A percentile compares a stretch with the other conserved stretches of the same genome.
These are phyloP conservation scores for Drosophila ambigua DNA, from an alignment of 1,140 invertebrate genomes.

Conservation along the genomic window DNA sequence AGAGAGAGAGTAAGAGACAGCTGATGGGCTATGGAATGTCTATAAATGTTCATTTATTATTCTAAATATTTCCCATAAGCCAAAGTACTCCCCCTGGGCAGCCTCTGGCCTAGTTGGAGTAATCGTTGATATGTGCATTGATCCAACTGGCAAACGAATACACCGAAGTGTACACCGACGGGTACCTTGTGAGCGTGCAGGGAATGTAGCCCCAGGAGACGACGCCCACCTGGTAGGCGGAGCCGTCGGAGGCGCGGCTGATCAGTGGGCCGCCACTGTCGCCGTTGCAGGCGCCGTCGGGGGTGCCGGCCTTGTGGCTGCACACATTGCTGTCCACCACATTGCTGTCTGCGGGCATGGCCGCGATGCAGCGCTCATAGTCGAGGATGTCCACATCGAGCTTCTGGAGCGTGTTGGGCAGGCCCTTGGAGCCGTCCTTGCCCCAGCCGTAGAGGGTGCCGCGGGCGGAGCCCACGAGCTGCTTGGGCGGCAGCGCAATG, in stretches of 20 bases:
- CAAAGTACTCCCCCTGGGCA: neutral
- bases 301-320: conserved; percentile 85
- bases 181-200: conserved; percentile 86
- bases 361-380: conserved; percentile 35
- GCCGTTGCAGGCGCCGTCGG: conserved; percentile 86
- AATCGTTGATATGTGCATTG: neutral
- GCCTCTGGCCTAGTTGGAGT: neutral
- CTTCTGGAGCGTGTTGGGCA: conserved; percentile 79
- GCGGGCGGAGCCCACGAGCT: conserved; percentile 62
- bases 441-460: conserved; percentile 85
- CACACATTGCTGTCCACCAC: conserved; percentile 84
- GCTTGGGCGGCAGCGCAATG: conserved; percentile 84
- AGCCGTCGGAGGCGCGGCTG: conserved; percentile 16
- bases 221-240: conserved; percentile 85
- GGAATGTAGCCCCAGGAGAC: conserved; percentile 91
- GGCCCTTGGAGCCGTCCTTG: conserved; percentile 68
- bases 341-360: conserved; percentile 31
- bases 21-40: too few species aligned
- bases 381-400: conserved; percentile 77
- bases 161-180: conserved; percentile 88
- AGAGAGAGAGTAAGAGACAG: too few species aligned
- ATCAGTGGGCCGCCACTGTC: conserved; percentile 88
- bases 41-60: too few species aligned
- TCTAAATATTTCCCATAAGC: neutral
- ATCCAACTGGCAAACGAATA: conserved; percentile 14